Percentiles rank a stretch among this genome's conserved stretches.
Evolutionary conservation across 1,140 invertebrate species (phyloP).

Genomic region (Lanistes nyassanus): DNA sequence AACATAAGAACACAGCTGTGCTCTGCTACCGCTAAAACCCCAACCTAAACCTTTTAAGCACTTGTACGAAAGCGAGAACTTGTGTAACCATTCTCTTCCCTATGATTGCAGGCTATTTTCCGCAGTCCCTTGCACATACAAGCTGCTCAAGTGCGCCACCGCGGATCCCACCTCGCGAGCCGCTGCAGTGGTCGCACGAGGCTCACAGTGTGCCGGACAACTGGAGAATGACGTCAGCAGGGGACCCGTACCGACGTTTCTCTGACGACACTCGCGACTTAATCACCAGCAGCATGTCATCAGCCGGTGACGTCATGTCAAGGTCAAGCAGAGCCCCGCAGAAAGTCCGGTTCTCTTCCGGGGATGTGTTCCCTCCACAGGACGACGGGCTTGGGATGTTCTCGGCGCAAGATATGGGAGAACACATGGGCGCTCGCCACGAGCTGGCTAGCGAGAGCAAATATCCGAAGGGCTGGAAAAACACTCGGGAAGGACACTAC

Average conservation of each 20-base stretch:
- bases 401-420: too few relatives aligned
- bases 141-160: background rate
- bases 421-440: too few relatives aligned
- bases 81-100: too few relatives aligned
- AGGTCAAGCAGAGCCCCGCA: slow-evolving; percentile 1
- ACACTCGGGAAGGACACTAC: too few relatives aligned
- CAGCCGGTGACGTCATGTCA: background rate
- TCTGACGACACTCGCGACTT: background rate
- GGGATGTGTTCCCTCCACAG: too few relatives aligned
- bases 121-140: background rate
- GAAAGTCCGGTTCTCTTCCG: slow-evolving; percentile 7
- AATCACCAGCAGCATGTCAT: background rate
- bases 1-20: too few relatives aligned
- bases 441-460: too few relatives aligned
- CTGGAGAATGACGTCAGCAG: slow-evolving; percentile 1
- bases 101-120: background rate
- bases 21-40: too few relatives aligned
- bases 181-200: slow-evolving; percentile 9
- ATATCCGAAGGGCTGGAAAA: too few relatives aligned
- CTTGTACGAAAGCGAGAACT: too few relatives aligned
- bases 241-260: background rate
- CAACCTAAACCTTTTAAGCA: too few relatives aligned
- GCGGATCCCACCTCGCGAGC: slow-evolving; percentile 12
- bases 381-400: too few relatives aligned
- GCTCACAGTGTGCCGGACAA: background rate